A percentile compares a stretch with the other conserved stretches of the same genome.
phyloP scores from a whole-genome alignment of 1,140 invertebrate species.

The Pogonus chalceus region DNA sequence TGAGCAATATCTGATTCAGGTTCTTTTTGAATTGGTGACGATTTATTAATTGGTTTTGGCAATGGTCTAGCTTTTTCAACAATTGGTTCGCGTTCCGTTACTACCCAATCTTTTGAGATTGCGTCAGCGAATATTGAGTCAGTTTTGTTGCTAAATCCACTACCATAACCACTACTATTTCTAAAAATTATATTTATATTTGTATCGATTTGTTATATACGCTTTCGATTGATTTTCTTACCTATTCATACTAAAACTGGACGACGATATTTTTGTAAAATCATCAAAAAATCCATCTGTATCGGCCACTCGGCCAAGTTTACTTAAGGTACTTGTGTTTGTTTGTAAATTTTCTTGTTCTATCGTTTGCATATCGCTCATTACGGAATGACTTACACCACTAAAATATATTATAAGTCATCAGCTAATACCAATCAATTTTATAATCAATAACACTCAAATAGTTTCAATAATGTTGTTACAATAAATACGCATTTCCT shows the following conservation, averaged over 20 bases:
- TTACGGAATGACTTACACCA: slow-evolving; percentile 82
- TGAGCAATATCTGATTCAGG: slow-evolving; percentile 55
- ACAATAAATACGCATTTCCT: no score
- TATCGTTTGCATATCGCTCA: slow-evolving; percentile 87
- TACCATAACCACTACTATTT: slow-evolving; percentile 6
- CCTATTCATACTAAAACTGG: slow-evolving; percentile 41
- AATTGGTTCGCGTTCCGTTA: not conserved
- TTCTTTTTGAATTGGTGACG: slow-evolving; percentile 2
- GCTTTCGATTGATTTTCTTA: not conserved
- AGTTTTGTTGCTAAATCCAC: slow-evolving; percentile 28
- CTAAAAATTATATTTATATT: not conserved
- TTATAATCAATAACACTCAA: no score
- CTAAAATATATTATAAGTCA: no score
- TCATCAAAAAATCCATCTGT: slow-evolving; percentile 32
- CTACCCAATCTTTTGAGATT: not conserved
- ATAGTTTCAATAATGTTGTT: no score
- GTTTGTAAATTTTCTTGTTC: slow-evolving; percentile 61
- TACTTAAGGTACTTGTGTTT: slow-evolving; percentile 24
- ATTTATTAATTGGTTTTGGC: not conserved
- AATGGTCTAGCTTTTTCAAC: not conserved
- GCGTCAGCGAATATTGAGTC: not conserved
- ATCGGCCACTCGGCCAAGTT: slow-evolving; percentile 28
- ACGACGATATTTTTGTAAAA: slow-evolving; percentile 35
- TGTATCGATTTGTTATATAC: not conserved
- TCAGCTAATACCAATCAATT: no score